Evolutionary conservation across 2,113 vertebrate genomes (phyloP).

Genomic region (Xiphophorus maculatus): DNA sequence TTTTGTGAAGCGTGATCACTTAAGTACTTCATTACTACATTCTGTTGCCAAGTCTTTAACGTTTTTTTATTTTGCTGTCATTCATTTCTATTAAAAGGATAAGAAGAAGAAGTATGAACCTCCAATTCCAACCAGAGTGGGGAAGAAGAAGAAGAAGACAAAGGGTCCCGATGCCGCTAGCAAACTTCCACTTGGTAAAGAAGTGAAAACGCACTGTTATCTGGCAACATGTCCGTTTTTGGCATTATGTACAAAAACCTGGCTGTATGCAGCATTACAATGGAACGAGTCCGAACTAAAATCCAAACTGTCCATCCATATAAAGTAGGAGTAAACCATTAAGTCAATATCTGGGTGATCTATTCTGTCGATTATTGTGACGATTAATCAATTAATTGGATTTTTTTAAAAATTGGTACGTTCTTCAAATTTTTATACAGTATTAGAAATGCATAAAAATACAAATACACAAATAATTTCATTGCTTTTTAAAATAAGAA

Average conservation of each 20-base stretch:
- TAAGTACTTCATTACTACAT: rapidly evolving
- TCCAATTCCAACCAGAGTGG: conserved; percentile 97
- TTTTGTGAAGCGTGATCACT: not conserved
- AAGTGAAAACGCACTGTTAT: not conserved
- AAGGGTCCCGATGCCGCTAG: conserved; percentile 98
- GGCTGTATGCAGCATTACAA: not conserved
- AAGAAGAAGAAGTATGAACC: conserved; percentile 99
- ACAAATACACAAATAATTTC: too few species aligned
- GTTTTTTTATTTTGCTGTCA: not conserved
- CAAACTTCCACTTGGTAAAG: conserved; percentile 92
- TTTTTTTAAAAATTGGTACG: too few species aligned
- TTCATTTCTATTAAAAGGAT: conserved; percentile 79
- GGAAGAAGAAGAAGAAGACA: conserved; percentile 97
- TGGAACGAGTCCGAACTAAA: not conserved
- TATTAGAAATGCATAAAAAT: too few species aligned
- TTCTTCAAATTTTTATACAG: too few species aligned
- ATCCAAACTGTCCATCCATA: not conserved
- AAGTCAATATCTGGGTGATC: not conserved
- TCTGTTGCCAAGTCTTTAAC: not conserved
- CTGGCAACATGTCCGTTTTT: not conserved
- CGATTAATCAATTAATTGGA: too few species aligned
- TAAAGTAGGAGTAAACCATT: not conserved
- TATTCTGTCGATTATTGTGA: not conserved
- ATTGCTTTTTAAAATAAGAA: too few species aligned
- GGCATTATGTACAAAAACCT: not conserved